Base-by-base conservation (phyloP, 2,797 vertebrate species). In the Apogon hyalosoma region DNA sequence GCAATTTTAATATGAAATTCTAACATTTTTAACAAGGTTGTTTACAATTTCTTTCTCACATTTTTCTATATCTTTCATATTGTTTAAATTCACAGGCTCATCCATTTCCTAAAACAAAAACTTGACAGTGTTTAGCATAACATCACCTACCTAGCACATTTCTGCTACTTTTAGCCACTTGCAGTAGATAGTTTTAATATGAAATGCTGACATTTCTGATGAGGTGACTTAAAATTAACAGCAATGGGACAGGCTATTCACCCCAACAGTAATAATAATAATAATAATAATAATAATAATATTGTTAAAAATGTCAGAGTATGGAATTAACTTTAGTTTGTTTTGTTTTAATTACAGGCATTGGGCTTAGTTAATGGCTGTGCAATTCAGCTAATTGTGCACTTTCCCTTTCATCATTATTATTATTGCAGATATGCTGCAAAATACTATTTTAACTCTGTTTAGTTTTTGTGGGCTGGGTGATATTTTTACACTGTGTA, bases 321-420 rank as follows among this genome's bases (percentile, higher is more conserved):
- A 16, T 18, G 48, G 19, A 16, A 50, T 59, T 69, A 24, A 46
- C 15, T 28, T n/a, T 31, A 18, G 36, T 73, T 21, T 80, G 79
- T 87, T 80, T 59, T 77, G 63, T 84, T 87, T 78, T 75, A 79
- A 78, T 72, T 73, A 62, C 77, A 79, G 53, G 43, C 24, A 57
- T 49, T 43, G 38, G 52, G 58, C 56, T 63, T 51, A 31, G 54
- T 31, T 57, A 28, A 28, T 4, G 2, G 24, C 24, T 28, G 24
- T 28, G 24, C 24, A 28, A 28, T 28, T 28, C 24, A 28, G 24
- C 24, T 5, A 28, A 28, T 28, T 6, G 24, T 28, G 14, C 28
- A 42, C 28, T 47, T 40, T n/a, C 69, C 1, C 10, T 11, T 42
- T 47, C 14, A 54, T 52, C 2, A 19, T 28, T 21, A 21, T 46